These are phyloP conservation scores for Cyprinodon diabolis DNA, from an alignment of 2,797 vertebrate species.

Conservation along the genomic window DNA sequence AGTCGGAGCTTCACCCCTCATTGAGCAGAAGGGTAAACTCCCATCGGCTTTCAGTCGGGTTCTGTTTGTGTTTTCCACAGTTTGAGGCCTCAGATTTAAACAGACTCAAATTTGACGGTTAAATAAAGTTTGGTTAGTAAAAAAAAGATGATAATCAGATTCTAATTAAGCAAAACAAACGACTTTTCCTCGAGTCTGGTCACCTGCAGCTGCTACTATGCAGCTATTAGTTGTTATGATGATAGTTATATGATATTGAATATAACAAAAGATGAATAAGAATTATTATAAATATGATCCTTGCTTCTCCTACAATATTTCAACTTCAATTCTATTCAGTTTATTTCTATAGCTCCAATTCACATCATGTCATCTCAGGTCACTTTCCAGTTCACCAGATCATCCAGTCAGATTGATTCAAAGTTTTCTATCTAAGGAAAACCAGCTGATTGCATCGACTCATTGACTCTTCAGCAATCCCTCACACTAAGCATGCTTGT, in stretches of 20 bases:
- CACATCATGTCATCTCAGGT: too few relatives aligned
- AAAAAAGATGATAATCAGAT: slow-evolving; percentile 13
- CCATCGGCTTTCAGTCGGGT: slow-evolving; percentile 28
- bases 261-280: background rate
- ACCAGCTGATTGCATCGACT: too few relatives aligned
- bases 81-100: slow-evolving; percentile 28
- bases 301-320: background rate
- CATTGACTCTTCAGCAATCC: too few relatives aligned
- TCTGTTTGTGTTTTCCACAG: slow-evolving; percentile 40
- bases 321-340: background rate
- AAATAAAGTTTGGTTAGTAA: slow-evolving; percentile 18
- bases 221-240: background rate
- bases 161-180: slow-evolving; percentile 17
- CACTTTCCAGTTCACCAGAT: too few relatives aligned
- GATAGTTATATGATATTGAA: background rate
- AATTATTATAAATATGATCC: background rate
- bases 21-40: slow-evolving; percentile 59
- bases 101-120: slow-evolving; percentile 18
- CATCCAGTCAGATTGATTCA: too few relatives aligned
- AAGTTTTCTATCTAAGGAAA: too few relatives aligned
- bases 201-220: background rate
- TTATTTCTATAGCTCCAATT: too few relatives aligned
- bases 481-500: too few relatives aligned
- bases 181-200: slow-evolving; percentile 47
- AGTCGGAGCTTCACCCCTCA: slow-evolving; percentile 65